A percentile compares a stretch with the other conserved stretches of the same genome.
phyloP scores from a whole-genome alignment of 2,888 invertebrate genomes.

The Lucinisca nassula region DNA sequence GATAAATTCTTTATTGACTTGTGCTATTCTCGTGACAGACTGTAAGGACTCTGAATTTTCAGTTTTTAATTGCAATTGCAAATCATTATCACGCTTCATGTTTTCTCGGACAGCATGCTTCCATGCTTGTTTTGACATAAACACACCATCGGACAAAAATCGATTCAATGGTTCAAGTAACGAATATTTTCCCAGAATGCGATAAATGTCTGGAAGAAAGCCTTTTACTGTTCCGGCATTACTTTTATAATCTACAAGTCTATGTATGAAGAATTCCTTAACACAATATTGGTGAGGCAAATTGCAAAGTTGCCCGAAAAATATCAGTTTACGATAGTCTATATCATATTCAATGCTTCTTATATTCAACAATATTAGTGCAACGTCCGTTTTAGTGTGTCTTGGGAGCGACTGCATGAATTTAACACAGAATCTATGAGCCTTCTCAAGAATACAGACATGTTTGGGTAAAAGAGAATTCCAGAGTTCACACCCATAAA shows the following conservation, averaged over 20 bases:
- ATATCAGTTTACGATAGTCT: not conserved
- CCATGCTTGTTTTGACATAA: not conserved
- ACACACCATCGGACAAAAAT: not conserved
- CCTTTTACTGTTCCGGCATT: not conserved
- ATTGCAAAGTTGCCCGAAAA: not conserved
- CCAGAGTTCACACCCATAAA: conserved; percentile 6
- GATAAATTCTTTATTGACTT: not conserved
- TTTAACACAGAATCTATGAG: not conserved
- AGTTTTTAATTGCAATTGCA: not conserved
- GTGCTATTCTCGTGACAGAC: not conserved
- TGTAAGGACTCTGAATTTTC: not conserved
- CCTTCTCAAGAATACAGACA: not conserved
- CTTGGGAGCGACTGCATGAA: not conserved
- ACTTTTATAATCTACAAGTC: not conserved
- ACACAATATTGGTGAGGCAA: not conserved
- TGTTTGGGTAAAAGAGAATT: not conserved
- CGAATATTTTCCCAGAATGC: not conserved
- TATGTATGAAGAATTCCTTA: conserved; percentile 4
- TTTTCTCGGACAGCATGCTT: not conserved
- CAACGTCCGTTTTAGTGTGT: not conserved
- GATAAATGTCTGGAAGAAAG: not conserved
- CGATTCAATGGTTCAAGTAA: not conserved
- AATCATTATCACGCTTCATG: not conserved
- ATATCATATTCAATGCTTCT: not conserved
- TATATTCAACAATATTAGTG: not conserved